phyloP scores from a whole-genome alignment of 2,797 vertebrate genomes.

The Meriones psammophilus region DNA sequence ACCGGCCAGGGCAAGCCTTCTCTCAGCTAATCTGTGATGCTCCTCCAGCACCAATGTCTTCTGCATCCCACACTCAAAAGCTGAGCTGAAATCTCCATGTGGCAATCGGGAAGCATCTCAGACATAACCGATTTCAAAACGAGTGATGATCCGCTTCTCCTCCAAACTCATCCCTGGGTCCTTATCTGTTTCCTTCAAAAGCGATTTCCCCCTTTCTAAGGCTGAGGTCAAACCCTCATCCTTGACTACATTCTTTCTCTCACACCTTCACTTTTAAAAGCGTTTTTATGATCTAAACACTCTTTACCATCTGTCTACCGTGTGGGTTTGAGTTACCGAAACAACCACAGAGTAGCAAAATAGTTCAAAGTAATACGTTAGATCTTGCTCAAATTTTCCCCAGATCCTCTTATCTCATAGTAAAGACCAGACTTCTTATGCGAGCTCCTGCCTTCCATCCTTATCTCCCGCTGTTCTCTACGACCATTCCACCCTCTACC shows the following conservation, averaged over 20 bases:
- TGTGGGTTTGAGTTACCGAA: neutral
- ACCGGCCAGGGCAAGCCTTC: neutral
- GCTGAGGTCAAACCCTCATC: neutral
- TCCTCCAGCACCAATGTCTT: neutral
- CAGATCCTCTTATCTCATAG: neutral
- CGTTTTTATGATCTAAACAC: neutral
- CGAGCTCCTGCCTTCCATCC: too few species aligned
- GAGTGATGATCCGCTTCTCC: neutral
- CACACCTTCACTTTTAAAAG: neutral
- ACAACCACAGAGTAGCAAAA: neutral
- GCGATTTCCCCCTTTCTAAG: neutral
- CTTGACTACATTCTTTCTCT: neutral
- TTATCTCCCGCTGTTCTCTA: neutral
- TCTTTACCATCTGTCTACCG: neutral
- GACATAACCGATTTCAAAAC: neutral
- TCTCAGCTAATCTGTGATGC: neutral
- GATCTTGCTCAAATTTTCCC: neutral
- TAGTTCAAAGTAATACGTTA: conserved; percentile 19
- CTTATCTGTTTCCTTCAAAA: neutral
- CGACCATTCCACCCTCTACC: neutral
- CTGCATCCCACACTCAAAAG: neutral
- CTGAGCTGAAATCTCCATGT: neutral
- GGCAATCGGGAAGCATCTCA: neutral
- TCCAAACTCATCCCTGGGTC: neutral
- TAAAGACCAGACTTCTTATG: neutral